phyloP scores from a whole-genome alignment of 2,113 vertebrate genomes.

The Poecile atricapillus region DNA sequence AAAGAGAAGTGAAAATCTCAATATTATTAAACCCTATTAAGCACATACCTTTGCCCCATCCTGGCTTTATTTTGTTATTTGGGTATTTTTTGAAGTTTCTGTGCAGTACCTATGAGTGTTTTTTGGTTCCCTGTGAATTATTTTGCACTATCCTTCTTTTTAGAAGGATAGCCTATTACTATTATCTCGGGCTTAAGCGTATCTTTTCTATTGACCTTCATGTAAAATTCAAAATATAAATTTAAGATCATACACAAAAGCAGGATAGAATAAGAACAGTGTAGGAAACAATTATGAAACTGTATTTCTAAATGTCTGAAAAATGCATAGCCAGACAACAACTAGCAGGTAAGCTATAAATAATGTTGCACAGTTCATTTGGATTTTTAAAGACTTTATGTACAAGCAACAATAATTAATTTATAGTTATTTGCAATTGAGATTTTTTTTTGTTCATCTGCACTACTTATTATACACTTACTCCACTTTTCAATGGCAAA shows the following conservation, averaged over 20 bases:
- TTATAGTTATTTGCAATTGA: not conserved
- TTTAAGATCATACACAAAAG: not conserved
- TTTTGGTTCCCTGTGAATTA: not conserved
- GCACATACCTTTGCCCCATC: not conserved
- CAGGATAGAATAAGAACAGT: not conserved
- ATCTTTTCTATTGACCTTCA: not conserved
- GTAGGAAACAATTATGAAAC: not conserved
- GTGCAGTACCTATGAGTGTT: accelerated
- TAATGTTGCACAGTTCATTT: not conserved
- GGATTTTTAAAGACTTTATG: not conserved
- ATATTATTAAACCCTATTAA: not conserved
- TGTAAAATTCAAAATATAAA: not conserved
- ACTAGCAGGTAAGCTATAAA: not conserved
- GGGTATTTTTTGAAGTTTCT: not conserved
- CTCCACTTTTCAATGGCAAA: not conserved
- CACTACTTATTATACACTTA: not conserved
- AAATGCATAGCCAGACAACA: not conserved
- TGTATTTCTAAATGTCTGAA: not conserved
- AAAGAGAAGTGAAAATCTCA: not conserved
- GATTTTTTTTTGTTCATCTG: not conserved
- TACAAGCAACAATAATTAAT: not conserved
- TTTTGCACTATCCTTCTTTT: not conserved
- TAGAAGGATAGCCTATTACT: not conserved
- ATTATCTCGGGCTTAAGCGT: not conserved
- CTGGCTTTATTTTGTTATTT: not conserved